Percentiles rank a stretch among this genome's conserved stretches.
Conservation (phyloP, 2,888 invertebrate genomes). For the Glaucopsyche alexis region DNA sequence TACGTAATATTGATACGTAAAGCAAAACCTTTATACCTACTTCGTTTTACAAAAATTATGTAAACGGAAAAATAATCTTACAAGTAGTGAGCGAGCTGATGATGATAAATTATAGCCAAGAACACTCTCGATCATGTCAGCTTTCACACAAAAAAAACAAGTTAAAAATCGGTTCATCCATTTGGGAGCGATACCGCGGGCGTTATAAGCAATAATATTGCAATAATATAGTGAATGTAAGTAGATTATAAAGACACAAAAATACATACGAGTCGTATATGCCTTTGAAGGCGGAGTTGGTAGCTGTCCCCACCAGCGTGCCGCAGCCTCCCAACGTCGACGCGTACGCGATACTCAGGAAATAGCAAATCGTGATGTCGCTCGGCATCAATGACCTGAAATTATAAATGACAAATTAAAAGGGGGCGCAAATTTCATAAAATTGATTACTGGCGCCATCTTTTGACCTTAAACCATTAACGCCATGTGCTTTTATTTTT, state of each 20-base stretch:
- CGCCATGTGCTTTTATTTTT: background rate
- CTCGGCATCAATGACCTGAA: constrained; percentile 82
- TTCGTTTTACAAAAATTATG: too few relatives aligned
- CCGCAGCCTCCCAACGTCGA: constrained; percentile 90
- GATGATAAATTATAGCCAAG: too few relatives aligned
- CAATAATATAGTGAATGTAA: too few relatives aligned
- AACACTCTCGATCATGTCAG: too few relatives aligned
- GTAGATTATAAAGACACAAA: background rate
- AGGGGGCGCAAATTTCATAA: background rate
- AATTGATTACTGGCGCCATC: background rate
- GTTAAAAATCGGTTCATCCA: too few relatives aligned
- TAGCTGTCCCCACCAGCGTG: constrained; percentile 88
- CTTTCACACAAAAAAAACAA: too few relatives aligned
- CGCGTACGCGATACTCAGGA: constrained; percentile 89
- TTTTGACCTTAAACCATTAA: background rate
- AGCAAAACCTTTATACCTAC: too few relatives aligned
- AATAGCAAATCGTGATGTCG: constrained; percentile 88
- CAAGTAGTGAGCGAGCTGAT: too few relatives aligned
- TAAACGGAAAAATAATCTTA: too few relatives aligned
- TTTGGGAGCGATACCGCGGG: too few relatives aligned
- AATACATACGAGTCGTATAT: constrained; percentile 83
- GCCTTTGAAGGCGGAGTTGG: constrained; percentile 91
- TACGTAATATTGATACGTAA: too few relatives aligned
- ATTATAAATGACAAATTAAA: background rate
- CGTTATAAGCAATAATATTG: too few relatives aligned